Conservation (phyloP, 2,888 invertebrate species). For the Drosophila mettleri region DNA sequence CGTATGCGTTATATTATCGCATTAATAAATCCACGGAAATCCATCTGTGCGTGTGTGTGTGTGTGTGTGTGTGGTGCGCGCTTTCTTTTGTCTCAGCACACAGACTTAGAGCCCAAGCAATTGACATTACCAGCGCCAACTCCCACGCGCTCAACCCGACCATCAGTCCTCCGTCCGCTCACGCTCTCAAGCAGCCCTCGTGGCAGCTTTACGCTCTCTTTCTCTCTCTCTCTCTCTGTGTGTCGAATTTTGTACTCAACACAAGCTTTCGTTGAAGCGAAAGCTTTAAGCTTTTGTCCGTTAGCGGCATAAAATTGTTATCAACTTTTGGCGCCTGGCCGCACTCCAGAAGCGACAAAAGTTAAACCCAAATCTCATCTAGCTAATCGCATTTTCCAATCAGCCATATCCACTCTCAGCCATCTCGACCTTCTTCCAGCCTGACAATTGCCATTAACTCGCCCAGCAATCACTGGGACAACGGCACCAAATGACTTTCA, state of each 20-base stretch:
- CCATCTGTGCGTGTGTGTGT: slow-evolving; percentile 3
- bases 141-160: slow-evolving; percentile 52
- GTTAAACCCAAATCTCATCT: slow-evolving; percentile 59
- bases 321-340: slow-evolving; percentile 68
- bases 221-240: slow-evolving; percentile 11
- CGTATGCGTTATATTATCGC: slow-evolving; percentile 54
- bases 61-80: slow-evolving; percentile 21
- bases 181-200: slow-evolving; percentile 21
- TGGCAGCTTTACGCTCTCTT: slow-evolving; percentile 28
- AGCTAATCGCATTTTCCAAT: slow-evolving; percentile 72
- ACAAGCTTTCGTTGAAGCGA: slow-evolving; percentile 52
- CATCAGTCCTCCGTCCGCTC: slow-evolving; percentile 4
- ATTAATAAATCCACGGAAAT: slow-evolving; percentile 39
- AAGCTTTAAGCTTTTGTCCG: slow-evolving; percentile 52
- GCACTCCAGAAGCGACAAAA: slow-evolving; percentile 25
- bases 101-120: slow-evolving; percentile 64
- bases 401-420: slow-evolving; percentile 38
- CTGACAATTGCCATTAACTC: slow-evolving; percentile 16
- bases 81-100: slow-evolving; percentile 55
- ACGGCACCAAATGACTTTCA: neutral
- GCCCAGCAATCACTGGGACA: neutral
- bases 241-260: slow-evolving; percentile 54
- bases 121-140: slow-evolving; percentile 74
- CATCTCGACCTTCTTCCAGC: neutral
- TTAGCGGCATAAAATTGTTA: slow-evolving; percentile 24